Conservation (phyloP, 2,888 invertebrate genomes). For the Hirtodrosophila histrioides region DNA sequence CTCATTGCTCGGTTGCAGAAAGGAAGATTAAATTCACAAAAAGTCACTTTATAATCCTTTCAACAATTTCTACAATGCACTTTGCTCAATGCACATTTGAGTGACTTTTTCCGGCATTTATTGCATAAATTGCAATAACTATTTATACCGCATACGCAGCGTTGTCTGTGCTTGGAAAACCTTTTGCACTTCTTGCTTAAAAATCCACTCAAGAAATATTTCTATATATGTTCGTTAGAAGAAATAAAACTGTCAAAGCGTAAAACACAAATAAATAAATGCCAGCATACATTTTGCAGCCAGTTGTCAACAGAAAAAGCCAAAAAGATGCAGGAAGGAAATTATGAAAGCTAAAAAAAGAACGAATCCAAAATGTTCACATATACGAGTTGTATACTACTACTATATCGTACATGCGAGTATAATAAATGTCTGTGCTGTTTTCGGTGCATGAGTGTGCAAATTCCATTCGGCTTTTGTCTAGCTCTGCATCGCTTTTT, state of each 20-base stretch:
- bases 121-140: conserved; percentile 39
- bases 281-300: conserved; percentile 64
- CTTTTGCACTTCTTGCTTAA: conserved; percentile 8
- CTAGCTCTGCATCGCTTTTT: conserved; percentile 65
- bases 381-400: no score
- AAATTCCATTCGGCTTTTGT: conserved; percentile 76
- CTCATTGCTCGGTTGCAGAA: no score
- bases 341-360: conserved; percentile 55
- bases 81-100: conserved; percentile 20
- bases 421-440: conserved; percentile 36
- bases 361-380: conserved; percentile 18
- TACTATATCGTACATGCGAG: background rate
- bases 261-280: conserved; percentile 71
- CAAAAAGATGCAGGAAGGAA: conserved; percentile 55
- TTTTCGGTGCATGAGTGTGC: conserved; percentile 59
- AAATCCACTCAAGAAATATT: conserved; percentile 11
- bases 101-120: conserved; percentile 21
- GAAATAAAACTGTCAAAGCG: conserved; percentile 72
- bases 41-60: conserved; percentile 16
- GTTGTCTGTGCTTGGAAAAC: conserved; percentile 56
- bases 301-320: conserved; percentile 65
- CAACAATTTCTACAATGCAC: conserved; percentile 9
- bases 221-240: conserved; percentile 17
- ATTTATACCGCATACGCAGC: conserved; percentile 44
- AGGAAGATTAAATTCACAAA: no score